Conservation (phyloP, 2,113 vertebrate genomes). For the Lethenteron camtschaticum region DNA sequence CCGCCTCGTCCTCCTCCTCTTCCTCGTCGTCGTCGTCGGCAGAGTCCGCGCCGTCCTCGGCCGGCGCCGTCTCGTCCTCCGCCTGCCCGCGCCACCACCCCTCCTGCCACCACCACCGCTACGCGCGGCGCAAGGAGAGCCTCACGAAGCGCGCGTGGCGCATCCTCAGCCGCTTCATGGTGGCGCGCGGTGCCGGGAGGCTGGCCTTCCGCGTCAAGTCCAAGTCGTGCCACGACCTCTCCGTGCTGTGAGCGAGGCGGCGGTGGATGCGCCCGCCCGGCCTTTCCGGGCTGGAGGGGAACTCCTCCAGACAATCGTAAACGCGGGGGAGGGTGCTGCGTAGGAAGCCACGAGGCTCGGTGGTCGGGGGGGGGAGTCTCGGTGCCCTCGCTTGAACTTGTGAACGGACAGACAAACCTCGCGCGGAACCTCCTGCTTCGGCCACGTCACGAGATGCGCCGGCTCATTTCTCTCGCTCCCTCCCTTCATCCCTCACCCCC, state of each 20-base stretch:
- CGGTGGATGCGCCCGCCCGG: no score
- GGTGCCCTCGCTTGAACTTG: no score
- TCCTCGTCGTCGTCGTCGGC: background rate
- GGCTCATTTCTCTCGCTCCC: no score
- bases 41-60: constrained; percentile 12
- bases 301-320: no score
- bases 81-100: background rate
- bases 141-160: constrained; percentile 52
- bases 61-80: constrained; percentile 13
- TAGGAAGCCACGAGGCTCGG: no score
- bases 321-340: no score
- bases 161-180: constrained; percentile 47
- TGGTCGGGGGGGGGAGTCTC: no score
- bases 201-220: constrained; percentile 56
- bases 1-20: background rate
- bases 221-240: constrained; percentile 80
- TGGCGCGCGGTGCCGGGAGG: constrained; percentile 50
- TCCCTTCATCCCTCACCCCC: no score
- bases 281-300: no score
- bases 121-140: constrained; percentile 34
- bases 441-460: no score
- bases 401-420: no score
- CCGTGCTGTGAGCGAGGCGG: constrained; percentile 31
- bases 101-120: background rate
- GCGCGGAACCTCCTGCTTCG: no score